phyloP scores from a whole-genome alignment of 1,140 invertebrate species.

The Drosophila azteca region DNA sequence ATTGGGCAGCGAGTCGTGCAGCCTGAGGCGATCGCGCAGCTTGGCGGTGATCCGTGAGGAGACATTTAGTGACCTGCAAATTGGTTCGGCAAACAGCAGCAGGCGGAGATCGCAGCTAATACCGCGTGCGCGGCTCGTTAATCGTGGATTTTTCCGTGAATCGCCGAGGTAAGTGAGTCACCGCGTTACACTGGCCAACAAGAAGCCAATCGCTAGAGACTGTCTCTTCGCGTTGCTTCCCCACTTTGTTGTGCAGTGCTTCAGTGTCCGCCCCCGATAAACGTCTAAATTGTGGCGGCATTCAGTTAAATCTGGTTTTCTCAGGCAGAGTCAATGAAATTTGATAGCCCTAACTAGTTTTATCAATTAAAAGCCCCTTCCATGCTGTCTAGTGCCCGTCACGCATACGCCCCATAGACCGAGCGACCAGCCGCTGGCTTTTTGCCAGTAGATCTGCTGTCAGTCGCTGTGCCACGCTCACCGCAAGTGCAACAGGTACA shows the following conservation, averaged over 20 bases:
- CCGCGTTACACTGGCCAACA: constrained; percentile 52
- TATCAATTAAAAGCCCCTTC: too few relatives aligned
- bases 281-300: too few relatives aligned
- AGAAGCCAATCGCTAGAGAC: too few relatives aligned
- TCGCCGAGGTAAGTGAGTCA: constrained; percentile 68
- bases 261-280: too few relatives aligned
- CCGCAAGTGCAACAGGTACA: constrained; percentile 58
- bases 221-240: too few relatives aligned
- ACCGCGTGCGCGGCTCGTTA: constrained; percentile 90
- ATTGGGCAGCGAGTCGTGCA: constrained; percentile 85
- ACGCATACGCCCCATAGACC: constrained; percentile 63
- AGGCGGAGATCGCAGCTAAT: constrained; percentile 89
- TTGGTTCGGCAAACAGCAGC: constrained; percentile 85
- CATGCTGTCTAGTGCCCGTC: constrained; percentile 53
- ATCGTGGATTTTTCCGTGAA: constrained; percentile 89
- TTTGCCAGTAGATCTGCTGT: constrained; percentile 14
- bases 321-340: too few relatives aligned
- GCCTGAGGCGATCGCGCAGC: constrained; percentile 89
- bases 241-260: too few relatives aligned
- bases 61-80: constrained; percentile 87
- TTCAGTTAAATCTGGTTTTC: too few relatives aligned
- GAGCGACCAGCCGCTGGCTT: not conserved
- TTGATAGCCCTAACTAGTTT: too few relatives aligned
- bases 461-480: constrained; percentile 61
- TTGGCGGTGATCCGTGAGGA: constrained; percentile 91